A percentile compares a stretch with the other conserved stretches of the same genome.
Evolutionary conservation across 1,140 invertebrate species (phyloP).

Genomic region (Periplaneta americana): DNA sequence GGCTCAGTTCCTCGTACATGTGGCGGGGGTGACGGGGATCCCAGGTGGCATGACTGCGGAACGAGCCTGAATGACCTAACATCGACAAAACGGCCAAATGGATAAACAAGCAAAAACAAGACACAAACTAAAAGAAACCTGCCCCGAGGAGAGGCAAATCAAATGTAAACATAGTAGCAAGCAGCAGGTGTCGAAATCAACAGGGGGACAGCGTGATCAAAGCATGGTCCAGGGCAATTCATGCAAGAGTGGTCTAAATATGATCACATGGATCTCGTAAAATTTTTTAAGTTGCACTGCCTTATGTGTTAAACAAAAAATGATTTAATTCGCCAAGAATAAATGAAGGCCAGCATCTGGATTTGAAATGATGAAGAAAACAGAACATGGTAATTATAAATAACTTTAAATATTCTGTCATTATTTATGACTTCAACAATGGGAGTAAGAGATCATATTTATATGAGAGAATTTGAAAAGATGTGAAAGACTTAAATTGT

Average conservation of each 20-base stretch:
- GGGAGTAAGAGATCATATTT: too few relatives aligned
- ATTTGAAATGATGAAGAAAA: neutral
- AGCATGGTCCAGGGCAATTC: neutral
- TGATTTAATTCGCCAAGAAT: too few relatives aligned
- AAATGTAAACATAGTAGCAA: neutral
- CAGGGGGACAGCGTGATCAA: neutral
- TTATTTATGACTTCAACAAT: too few relatives aligned
- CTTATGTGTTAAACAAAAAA: too few relatives aligned
- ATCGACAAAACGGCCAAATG: slow-evolving; percentile 31
- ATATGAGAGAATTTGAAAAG: too few relatives aligned
- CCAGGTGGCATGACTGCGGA: slow-evolving; percentile 73
- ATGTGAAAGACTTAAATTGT: too few relatives aligned
- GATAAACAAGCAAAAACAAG: slow-evolving; percentile 26
- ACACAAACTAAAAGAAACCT: slow-evolving; percentile 15
- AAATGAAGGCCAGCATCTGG: neutral
- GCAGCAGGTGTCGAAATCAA: neutral
- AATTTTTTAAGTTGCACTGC: neutral
- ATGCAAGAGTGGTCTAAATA: neutral
- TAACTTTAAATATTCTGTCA: too few relatives aligned
- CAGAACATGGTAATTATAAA: too few relatives aligned
- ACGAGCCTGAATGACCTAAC: slow-evolving; percentile 42
- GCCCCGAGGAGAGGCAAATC: slow-evolving; percentile 3
- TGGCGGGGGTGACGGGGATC: slow-evolving; percentile 64
- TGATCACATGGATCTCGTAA: neutral
- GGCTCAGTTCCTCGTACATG: slow-evolving; percentile 78